Evolutionary conservation across 2,113 vertebrate species (phyloP).

Genomic region (Chamaetylas fuelleborni): DNA sequence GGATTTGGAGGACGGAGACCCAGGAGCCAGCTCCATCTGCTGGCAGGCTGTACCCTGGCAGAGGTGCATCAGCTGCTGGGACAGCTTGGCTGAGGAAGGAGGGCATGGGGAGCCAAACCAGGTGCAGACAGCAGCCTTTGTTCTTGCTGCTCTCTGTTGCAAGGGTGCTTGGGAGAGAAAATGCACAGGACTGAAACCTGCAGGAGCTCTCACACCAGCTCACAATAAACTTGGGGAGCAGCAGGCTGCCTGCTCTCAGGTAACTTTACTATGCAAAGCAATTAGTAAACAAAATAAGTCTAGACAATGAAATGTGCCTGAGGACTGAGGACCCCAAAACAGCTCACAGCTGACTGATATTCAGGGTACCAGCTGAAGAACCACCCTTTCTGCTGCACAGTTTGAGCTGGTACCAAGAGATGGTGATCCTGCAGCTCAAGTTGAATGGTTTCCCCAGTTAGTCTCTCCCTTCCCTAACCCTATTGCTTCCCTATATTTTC

Average conservation of each 20-base stretch:
- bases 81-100: neutral
- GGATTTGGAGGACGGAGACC: neutral
- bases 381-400: neutral
- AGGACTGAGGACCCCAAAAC: neutral
- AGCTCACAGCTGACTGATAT: neutral
- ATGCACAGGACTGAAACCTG: neutral
- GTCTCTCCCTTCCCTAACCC: neutral
- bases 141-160: neutral
- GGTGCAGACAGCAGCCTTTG: neutral
- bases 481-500: neutral
- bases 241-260: neutral
- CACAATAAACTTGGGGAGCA: neutral
- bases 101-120: neutral
- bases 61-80: neutral
- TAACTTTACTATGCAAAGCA: neutral
- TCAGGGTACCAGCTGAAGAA: neutral
- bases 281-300: neutral
- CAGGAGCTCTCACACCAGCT: neutral
- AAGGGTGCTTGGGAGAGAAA: neutral
- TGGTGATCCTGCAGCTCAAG: neutral
- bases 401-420: neutral
- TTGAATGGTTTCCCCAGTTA: neutral
- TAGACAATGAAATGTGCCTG: neutral
- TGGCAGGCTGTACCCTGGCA: neutral
- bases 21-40: slow-evolving; percentile 41